These are phyloP conservation scores for Pseudochirops corinnae DNA, from an alignment of 2,797 vertebrate genomes.

Conservation along the genomic window DNA sequence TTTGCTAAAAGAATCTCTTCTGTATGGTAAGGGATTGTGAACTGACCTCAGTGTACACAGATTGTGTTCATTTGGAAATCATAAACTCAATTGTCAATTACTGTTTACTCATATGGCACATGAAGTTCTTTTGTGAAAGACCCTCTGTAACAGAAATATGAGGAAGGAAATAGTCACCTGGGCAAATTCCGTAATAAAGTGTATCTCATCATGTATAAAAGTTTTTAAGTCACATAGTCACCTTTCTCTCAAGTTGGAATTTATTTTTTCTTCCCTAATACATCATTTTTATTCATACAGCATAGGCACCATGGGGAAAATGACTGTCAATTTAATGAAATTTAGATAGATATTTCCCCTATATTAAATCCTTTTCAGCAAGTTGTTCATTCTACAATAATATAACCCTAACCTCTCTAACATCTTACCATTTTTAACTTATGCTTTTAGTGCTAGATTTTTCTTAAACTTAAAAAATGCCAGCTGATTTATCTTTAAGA, in stretches of 20 bases:
- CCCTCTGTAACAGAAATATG: neutral
- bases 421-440: constrained; percentile 26
- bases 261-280: constrained; percentile 15
- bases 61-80: neutral
- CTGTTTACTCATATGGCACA: neutral
- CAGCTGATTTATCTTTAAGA: neutral
- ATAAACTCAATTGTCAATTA: neutral
- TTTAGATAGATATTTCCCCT: neutral
- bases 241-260: constrained; percentile 16
- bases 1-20: neutral
- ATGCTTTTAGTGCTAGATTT: neutral
- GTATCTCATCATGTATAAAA: neutral
- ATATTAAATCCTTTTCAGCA: constrained; percentile 10
- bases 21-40: neutral
- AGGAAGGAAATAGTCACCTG: neutral
- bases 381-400: constrained; percentile 27
- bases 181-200: neutral
- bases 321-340: neutral
- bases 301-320: constrained; percentile 13
- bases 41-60: neutral
- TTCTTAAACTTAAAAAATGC: neutral
- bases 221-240: constrained; percentile 21
- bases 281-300: neutral
- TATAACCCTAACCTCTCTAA: neutral
- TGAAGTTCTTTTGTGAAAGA: constrained; percentile 11